A percentile compares a stretch with the other conserved stretches of the same genome.
Conservation (phyloP, 2,113 vertebrate genomes). For the Epinephelus fuscoguttatus region DNA sequence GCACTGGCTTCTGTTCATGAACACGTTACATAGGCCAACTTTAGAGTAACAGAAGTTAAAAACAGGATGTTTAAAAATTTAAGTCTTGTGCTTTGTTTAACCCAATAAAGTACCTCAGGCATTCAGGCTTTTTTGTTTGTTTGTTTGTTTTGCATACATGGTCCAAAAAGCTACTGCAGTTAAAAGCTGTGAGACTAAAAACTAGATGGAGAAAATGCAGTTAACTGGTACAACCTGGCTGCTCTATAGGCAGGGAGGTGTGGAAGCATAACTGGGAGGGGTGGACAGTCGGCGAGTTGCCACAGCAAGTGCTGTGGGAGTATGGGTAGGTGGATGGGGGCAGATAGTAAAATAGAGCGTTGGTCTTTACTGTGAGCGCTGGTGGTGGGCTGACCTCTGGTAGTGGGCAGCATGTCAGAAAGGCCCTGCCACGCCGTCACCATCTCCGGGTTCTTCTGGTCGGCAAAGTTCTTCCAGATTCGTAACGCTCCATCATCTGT, state of each 20-base stretch:
- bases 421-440: constrained; percentile 99
- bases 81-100: not conserved
- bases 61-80: too few relatives aligned
- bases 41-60: too few relatives aligned
- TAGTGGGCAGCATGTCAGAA: constrained; percentile 98
- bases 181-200: not conserved
- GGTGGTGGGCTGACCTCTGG: constrained; percentile 89
- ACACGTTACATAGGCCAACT: too few relatives aligned
- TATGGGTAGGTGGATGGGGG: constrained; percentile 24
- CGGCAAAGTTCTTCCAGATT: constrained; percentile 99
- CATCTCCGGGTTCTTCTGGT: constrained; percentile 98
- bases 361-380: constrained; percentile 75
- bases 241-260: not conserved
- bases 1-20: too few relatives aligned
- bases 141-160: not conserved
- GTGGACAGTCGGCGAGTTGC: not conserved
- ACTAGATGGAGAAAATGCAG: not conserved
- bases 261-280: constrained; percentile 18
- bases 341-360: constrained; percentile 48
- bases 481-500: constrained; percentile 95
- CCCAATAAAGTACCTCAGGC: not conserved
- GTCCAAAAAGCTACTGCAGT: not conserved
- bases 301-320: constrained; percentile 2
- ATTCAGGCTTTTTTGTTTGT: too few relatives aligned
- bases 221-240: not conserved